These are phyloP conservation scores for Petrocephalus microphthalmus DNA, from an alignment of 2,113 vertebrate genomes.

Conservation along the genomic window DNA sequence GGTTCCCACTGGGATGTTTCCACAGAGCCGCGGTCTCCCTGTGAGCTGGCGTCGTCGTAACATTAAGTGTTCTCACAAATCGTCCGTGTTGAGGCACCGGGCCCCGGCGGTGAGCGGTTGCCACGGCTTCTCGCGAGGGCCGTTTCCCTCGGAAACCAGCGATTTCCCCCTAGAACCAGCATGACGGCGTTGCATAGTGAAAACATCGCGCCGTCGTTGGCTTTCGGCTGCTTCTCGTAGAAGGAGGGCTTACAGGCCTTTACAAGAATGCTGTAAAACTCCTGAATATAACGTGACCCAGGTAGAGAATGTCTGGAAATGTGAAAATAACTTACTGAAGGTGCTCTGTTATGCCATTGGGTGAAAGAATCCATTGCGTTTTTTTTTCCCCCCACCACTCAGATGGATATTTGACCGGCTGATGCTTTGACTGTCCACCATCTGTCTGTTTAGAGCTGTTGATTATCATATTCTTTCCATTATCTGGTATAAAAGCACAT, in stretches of 20 bases:
- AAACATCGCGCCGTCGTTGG: conserved; percentile 32
- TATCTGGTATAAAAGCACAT: neutral
- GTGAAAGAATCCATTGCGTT: neutral
- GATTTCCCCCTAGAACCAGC: conserved; percentile 30
- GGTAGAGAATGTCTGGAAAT: neutral
- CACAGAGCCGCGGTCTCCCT: neutral
- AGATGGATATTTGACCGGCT: neutral
- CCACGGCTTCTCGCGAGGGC: conserved; percentile 50
- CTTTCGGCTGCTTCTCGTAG: neutral
- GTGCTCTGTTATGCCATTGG: neutral
- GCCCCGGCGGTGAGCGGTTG: conserved; percentile 34
- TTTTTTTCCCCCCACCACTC: neutral
- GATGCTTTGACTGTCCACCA: neutral
- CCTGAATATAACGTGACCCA: neutral
- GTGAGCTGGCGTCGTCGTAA: neutral
- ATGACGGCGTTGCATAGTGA: conserved; percentile 30
- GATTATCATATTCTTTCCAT: neutral
- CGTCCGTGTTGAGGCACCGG: conserved; percentile 31
- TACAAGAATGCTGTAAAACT: neutral
- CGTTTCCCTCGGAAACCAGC: conserved; percentile 50
- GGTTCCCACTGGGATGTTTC: neutral
- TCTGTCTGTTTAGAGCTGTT: neutral
- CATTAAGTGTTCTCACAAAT: conserved; percentile 44
- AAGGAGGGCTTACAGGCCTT: neutral
- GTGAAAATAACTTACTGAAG: neutral